Base-by-base conservation (phyloP, 2,113 vertebrate species). In the Pao palembangensis region DNA sequence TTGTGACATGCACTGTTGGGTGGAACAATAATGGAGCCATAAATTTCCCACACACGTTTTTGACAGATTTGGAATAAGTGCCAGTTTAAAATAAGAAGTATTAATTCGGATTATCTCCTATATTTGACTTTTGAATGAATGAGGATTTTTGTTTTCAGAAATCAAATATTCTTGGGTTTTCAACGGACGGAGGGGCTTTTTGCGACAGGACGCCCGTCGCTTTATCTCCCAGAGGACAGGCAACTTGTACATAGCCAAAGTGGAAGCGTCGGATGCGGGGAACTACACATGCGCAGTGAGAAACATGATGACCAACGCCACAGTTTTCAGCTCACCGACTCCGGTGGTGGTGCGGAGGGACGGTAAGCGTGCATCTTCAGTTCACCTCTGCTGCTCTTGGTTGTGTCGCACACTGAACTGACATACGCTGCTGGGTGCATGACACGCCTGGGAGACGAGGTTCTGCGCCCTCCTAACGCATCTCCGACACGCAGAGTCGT, bases 191-290 rank as follows among this genome's bases (percentile, higher is more conserved):
- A 85, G 83, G 2, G 58, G 91, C 12, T 64, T 88, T 0, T 84
- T 94, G 2, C 83, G 87, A 52, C 91, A 91, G 17, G 93, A 95
- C 4, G 73, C 63, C 0, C 85, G 91, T 0, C 82, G 90, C 16
- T 97, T 96, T 12, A 86, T 95, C 10, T 97, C 94, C 0, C 94
- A 94, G 79, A 85, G 67, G 19, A 96, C 93, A 0, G 94, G 93
- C 0, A 93, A 92, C 62, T 75, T 95, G 49, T 95, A 93, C 81
- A 88, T 96, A 0, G 92, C 93, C 57, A 96, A 96, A 81, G 92
- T 94, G 8, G 92, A 95, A 56, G 82, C 90, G 0, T 93, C 86
- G 0, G 94, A 95, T 0, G 93, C 88, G 0, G 93, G 93, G 20
- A 95, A 92, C 67, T 97, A 95, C 61, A 94, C 90, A 0, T 95